A percentile compares a stretch with the other conserved stretches of the same genome.
Evolutionary conservation across 2,113 vertebrate genomes (phyloP).

Genomic region (Chelonoidis abingdonii): DNA sequence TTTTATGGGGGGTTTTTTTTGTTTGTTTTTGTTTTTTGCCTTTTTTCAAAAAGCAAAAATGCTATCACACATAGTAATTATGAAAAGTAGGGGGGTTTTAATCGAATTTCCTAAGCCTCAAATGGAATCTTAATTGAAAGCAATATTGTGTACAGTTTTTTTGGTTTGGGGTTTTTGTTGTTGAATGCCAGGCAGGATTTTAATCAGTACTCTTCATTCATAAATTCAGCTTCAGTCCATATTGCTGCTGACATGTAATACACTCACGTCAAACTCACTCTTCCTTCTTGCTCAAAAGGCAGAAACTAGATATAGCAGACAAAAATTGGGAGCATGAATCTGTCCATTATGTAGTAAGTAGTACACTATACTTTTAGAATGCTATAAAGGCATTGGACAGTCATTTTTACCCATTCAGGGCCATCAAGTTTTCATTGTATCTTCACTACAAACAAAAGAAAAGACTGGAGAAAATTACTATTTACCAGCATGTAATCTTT

Average conservation of each 20-base stretch:
- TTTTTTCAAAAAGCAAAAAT: neutral
- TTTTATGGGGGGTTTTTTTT: neutral
- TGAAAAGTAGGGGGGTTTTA: neutral
- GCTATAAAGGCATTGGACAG: neutral
- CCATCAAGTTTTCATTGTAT: neutral
- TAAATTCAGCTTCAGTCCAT: neutral
- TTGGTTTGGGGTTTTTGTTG: neutral
- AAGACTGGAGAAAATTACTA: neutral
- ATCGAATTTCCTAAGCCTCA: neutral
- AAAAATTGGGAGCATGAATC: neutral
- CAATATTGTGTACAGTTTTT: neutral
- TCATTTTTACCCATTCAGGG: neutral
- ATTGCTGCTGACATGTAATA: neutral
- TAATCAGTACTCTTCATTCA: neutral
- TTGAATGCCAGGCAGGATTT: neutral
- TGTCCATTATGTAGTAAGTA: neutral
- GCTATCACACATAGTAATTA: neutral
- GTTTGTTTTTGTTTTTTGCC: neutral
- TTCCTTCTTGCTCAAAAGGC: neutral
- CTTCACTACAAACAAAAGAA: neutral
- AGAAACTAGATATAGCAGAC: neutral
- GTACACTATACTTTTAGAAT: neutral
- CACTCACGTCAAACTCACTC: neutral
- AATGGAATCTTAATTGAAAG: neutral
- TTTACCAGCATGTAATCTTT: neutral